A percentile compares a stretch with the other conserved stretches of the same genome.
Evolutionary conservation across 2,888 invertebrate genomes (phyloP).

Genomic region (Aromia moschata): DNA sequence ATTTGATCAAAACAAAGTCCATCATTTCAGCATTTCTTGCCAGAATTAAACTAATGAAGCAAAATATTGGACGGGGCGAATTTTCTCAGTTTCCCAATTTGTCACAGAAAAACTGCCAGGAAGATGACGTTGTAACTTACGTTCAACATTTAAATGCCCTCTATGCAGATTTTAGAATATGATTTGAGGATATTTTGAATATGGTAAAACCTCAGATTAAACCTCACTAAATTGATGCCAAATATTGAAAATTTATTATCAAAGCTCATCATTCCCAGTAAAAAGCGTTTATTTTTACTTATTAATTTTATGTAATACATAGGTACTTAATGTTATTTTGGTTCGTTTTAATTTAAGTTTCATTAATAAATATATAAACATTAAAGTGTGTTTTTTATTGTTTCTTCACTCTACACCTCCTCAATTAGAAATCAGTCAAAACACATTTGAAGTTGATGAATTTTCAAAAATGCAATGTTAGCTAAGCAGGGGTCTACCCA

Average conservation of each 20-base stretch:
- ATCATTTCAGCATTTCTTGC: slow-evolving; percentile 8
- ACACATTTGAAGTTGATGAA: too few relatives aligned
- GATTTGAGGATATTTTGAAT: slow-evolving; percentile 49
- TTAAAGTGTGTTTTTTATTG: too few relatives aligned
- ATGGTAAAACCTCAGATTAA: slow-evolving; percentile 22
- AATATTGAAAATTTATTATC: slow-evolving; percentile 13
- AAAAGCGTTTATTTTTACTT: slow-evolving; percentile 1
- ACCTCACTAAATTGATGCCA: slow-evolving; percentile 11
- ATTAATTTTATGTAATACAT: too few relatives aligned
- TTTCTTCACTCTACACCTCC: too few relatives aligned
- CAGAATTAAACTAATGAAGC: slow-evolving; percentile 18
- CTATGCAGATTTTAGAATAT: slow-evolving; percentile 42
- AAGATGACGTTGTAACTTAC: slow-evolving; percentile 34
- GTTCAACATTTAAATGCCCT: slow-evolving; percentile 49
- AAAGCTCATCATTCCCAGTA: slow-evolving; percentile 13
- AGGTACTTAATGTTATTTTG: too few relatives aligned
- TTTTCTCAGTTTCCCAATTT: slow-evolving; percentile 12
- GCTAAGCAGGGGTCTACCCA: too few relatives aligned
- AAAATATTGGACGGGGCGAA: slow-evolving; percentile 28
- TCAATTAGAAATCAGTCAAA: too few relatives aligned
- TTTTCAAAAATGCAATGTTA: too few relatives aligned
- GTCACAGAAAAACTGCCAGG: slow-evolving; percentile 19
- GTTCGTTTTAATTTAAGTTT: too few relatives aligned
- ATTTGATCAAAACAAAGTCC: slow-evolving; percentile 1
- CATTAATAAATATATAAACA: too few relatives aligned